These are phyloP conservation scores for Drosophila anomalata DNA, from an alignment of 2,888 invertebrate species.

Conservation along the genomic window DNA sequence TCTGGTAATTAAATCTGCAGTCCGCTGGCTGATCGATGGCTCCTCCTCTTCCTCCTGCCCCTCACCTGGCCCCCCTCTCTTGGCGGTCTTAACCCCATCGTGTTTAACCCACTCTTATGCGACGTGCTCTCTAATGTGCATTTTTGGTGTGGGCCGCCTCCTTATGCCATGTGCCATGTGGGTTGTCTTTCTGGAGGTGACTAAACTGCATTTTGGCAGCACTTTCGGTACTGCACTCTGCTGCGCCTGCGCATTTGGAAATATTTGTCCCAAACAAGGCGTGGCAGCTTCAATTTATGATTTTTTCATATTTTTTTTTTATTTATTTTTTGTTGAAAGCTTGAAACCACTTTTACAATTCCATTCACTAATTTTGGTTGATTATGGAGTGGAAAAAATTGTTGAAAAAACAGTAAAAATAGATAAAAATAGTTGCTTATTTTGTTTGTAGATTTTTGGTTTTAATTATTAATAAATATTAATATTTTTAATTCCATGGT, in stretches of 20 bases:
- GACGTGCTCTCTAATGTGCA: slow-evolving; percentile 47
- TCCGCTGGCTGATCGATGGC: slow-evolving; percentile 62
- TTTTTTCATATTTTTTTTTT: slow-evolving; percentile 27
- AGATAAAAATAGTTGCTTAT: too few relatives aligned
- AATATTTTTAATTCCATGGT: too few relatives aligned
- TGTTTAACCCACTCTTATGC: slow-evolving; percentile 16
- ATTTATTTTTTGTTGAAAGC: neutral
- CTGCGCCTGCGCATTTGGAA: slow-evolving; percentile 31
- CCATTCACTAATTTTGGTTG: slow-evolving; percentile 31
- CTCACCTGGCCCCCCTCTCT: too few relatives aligned
- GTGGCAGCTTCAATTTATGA: slow-evolving; percentile 34
- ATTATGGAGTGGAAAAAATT: neutral
- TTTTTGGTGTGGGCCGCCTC: slow-evolving; percentile 47
- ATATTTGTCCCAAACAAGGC: slow-evolving; percentile 35
- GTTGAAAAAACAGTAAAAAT: too few relatives aligned
- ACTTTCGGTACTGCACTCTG: slow-evolving; percentile 50
- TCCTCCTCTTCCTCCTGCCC: slow-evolving; percentile 10
- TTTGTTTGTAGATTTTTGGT: neutral
- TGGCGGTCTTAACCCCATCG: slow-evolving; percentile 6
- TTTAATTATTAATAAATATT: too few relatives aligned
- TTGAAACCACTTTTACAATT: slow-evolving; percentile 29
- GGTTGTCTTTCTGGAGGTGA: slow-evolving; percentile 65
- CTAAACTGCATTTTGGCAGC: slow-evolving; percentile 75
- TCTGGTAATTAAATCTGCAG: slow-evolving; percentile 74
- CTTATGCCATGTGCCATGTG: slow-evolving; percentile 35